Percentiles rank a stretch among this genome's conserved stretches.
phyloP scores from a whole-genome alignment of 1,140 invertebrate genomes.

The Ephestia elutella region DNA sequence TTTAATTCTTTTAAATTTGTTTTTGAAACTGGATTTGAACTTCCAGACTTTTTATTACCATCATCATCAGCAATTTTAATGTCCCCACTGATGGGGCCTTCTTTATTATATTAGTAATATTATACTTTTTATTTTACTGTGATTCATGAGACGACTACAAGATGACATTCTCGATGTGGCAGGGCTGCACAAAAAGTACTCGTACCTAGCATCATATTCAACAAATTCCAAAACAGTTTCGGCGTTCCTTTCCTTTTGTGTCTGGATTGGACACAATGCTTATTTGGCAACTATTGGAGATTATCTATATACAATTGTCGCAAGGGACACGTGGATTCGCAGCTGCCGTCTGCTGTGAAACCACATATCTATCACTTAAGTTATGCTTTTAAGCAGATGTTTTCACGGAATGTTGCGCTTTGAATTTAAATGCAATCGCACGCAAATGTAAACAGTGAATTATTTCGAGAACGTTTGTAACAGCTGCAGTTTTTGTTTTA shows the following conservation, averaged over 20 bases:
- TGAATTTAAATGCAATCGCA: conserved; percentile 11
- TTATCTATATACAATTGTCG: conserved; percentile 8
- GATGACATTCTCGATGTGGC: too few relatives aligned
- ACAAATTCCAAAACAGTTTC: conserved; percentile 15
- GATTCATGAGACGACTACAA: too few relatives aligned
- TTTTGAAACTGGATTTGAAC: too few relatives aligned
- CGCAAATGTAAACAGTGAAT: neutral
- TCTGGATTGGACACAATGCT: neutral
- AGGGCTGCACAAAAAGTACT: too few relatives aligned
- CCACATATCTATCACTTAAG: neutral
- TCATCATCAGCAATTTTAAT: too few relatives aligned
- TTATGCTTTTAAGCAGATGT: conserved; percentile 7
- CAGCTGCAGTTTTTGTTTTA: conserved; percentile 2
- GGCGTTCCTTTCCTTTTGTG: conserved; percentile 3
- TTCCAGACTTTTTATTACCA: too few relatives aligned
- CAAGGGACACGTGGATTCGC: neutral
- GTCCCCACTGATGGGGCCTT: too few relatives aligned
- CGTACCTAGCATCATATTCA: neutral
- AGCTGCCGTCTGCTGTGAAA: conserved; percentile 8
- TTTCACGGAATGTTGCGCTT: conserved; percentile 14
- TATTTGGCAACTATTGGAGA: conserved; percentile 6
- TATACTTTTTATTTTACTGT: too few relatives aligned
- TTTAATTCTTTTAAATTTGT: too few relatives aligned
- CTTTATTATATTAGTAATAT: too few relatives aligned
- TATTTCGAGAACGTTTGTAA: neutral